Base-by-base conservation (phyloP, 2,797 vertebrate genomes). In the Danio albolineatus region DNA sequence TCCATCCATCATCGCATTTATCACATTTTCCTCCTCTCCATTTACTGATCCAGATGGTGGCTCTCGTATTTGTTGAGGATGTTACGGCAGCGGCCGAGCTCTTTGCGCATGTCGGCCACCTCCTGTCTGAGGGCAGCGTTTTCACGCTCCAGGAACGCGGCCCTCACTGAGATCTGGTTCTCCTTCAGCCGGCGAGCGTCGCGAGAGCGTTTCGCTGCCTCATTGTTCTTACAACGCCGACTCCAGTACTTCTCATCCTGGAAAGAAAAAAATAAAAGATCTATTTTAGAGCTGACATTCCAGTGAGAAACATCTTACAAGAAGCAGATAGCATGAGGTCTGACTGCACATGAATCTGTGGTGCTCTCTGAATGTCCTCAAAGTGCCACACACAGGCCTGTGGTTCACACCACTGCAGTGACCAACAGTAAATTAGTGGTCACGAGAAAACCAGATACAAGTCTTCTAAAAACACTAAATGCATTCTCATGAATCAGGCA, bases 161-260 rank as follows among this genome's bases (percentile, higher is more conserved):
- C 97, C 0, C 97, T 95, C 80, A 97, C 96, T 0, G 96, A 94
- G 83, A 98, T 97, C 91, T 98, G 97, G 89, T 97, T 98, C 92
- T 98, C 97, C 88, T 98, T 98, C 6, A 97, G 92, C 5, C 97
- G 93, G 19, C 97, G 95, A 1, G 97, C 96, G 0, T 98, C 97
- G 10, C 97, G 93, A 0, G 97, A 98, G 2, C 97, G 95, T 88
- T 98, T 98, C 1, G 97, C 97, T 0, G 97, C 97, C 67, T 97
- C 97, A 1, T 98, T 98, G 91, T 98, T 98, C 90, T 96, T 96
- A 76, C 94, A 95, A 46, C 97, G 90, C 28, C 97, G 92, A 87
- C 91, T 96, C 97, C 97, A 98, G 84, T 98, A 98, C 81, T 96
- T 96, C 61, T 98, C 96, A 2, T 98, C 97, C 97, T 98, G 41